Percentiles rank a stretch among this genome's conserved stretches.
These are phyloP conservation scores for Trogon melanurus DNA, from an alignment of 2,113 vertebrate species.

Conservation along the genomic window DNA sequence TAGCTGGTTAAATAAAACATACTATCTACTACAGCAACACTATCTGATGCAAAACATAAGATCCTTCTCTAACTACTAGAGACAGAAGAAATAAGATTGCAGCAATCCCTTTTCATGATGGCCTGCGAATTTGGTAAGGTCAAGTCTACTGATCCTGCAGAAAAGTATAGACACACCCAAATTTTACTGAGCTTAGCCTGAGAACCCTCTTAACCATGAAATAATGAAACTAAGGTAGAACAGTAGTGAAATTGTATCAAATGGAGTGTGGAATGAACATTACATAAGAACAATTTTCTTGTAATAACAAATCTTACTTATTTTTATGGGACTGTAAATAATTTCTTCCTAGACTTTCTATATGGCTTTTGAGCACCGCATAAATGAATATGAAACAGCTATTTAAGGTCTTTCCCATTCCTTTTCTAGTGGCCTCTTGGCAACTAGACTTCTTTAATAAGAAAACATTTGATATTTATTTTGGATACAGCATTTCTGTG, in stretches of 20 bases:
- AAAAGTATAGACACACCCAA: neutral
- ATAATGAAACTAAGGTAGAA: constrained; percentile 19
- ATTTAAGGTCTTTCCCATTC: neutral
- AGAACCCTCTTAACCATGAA: constrained; percentile 9
- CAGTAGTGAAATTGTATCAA: constrained; percentile 24
- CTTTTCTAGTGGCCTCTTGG: neutral
- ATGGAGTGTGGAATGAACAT: constrained; percentile 49
- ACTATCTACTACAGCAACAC: neutral
- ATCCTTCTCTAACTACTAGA: neutral
- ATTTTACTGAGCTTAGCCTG: neutral
- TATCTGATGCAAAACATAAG: neutral
- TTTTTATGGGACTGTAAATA: constrained; percentile 52
- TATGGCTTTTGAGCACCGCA: constrained; percentile 16
- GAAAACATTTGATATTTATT: neutral
- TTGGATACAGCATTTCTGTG: neutral
- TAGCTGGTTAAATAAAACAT: neutral
- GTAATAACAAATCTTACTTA: constrained; percentile 51
- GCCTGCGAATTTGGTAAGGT: neutral
- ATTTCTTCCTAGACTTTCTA: constrained; percentile 7
- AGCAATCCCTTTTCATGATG: neutral
- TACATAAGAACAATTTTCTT: constrained; percentile 13
- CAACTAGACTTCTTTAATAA: neutral
- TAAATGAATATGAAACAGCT: constrained; percentile 40
- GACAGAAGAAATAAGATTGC: neutral
- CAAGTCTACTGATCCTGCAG: neutral